These are phyloP conservation scores for Mythimna pallens DNA, from an alignment of 2,888 invertebrate species.

Conservation along the genomic window DNA sequence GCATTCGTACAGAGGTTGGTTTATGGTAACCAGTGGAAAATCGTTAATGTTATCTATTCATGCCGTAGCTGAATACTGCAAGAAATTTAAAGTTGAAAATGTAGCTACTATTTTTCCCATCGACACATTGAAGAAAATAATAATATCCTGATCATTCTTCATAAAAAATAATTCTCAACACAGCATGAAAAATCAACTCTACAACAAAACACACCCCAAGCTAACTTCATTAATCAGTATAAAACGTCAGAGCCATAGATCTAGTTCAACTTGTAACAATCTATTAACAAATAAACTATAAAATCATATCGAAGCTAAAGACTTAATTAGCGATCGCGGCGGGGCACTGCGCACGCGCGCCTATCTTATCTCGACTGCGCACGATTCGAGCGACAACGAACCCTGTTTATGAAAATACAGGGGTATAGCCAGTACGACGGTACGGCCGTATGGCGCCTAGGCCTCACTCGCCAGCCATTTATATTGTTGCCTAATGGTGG, in stretches of 20 bases:
- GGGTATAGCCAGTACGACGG: conserved; percentile 29
- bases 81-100: too few species aligned
- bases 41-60: too few species aligned
- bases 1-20: too few species aligned
- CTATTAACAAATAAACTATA: conserved; percentile 82
- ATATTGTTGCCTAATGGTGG: conserved; percentile 56
- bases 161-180: background rate
- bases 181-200: background rate
- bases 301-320: conserved; percentile 84
- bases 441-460: conserved; percentile 53
- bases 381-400: conserved; percentile 71
- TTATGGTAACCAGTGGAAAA: too few species aligned
- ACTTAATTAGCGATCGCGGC: conserved; percentile 89
- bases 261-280: conserved; percentile 66
- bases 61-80: too few species aligned
- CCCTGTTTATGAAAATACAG: conserved; percentile 64
- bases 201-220: conserved; percentile 16
- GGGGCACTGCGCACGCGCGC: conserved; percentile 84
- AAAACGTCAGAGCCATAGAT: conserved; percentile 55
- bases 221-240: conserved; percentile 43
- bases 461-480: conserved; percentile 41
- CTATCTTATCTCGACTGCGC: conserved; percentile 83
- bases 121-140: too few species aligned
- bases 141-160: background rate
- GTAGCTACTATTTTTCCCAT: too few species aligned